Evolutionary conservation across 2,797 vertebrate genomes (phyloP), one percentile per base, ranked within the genome.

Genomic region (Gallinago nigripennis): DNA sequence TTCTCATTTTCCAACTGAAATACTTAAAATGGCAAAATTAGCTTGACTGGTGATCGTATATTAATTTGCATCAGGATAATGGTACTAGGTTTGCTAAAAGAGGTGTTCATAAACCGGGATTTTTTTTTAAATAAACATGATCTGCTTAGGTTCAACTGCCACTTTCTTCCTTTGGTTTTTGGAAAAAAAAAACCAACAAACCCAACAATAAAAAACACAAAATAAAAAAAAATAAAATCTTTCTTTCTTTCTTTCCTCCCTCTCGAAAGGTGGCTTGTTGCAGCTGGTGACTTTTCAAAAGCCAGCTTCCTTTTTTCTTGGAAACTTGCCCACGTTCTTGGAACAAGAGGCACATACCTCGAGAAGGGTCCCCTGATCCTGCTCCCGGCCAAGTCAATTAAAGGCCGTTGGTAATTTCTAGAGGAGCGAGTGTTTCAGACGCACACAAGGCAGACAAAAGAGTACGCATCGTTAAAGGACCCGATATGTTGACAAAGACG

Each of bases 141-240:
- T 92, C 82, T 97, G 96, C 80, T 94, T 92, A 94, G 94, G 88
- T 92, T 96, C 73, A 95, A 86, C 82, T 86, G 91, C 81, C 51
- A 92, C 83, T 92, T 94, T 95, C 83, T 96, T 91, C 92, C 94
- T 93, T 97, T 97, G 94, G 95, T 94, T 96, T 94, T 91, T 60
- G 51, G 76, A 92, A 90, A 92, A 83, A 91, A 20, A 24, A 21
- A 24, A 58, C 10, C 21, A 24, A 46, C 45, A 39, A 39, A 39
- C 12, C 23, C 46, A 50, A 50, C 51, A 53, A 53, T 11, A 30
- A 53, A 30, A 53, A 18, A 16, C 51, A 16, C 27, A 30, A 30
- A 30, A 30, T 11, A 53, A 53, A 11, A 51, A 28, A 28, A 28
- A 28, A 46, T 17, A 41, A 18, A 18, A 18, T 45, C 43, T 45